Evolutionary conservation across 2,797 vertebrate genomes (phyloP).

Genomic region (Sebastes jordani): DNA sequence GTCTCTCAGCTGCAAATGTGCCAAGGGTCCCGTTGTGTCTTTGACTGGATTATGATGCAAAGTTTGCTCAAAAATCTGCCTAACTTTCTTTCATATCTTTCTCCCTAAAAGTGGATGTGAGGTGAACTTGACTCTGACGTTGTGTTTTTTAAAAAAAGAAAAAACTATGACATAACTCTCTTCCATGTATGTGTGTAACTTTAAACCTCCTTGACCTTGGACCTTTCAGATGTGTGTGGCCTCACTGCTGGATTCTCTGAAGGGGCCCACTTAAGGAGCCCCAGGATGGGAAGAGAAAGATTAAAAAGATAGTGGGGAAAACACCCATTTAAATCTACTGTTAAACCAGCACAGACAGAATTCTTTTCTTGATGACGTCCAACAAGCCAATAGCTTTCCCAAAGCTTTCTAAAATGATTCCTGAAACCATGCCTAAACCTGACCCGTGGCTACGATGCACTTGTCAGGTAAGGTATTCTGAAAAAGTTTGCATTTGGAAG

Average conservation of each 20-base stretch:
- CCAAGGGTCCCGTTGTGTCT: conserved; percentile 10
- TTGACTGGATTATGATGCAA: conserved; percentile 6
- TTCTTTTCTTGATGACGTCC: not conserved
- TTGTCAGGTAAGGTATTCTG: not conserved
- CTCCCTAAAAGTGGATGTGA: not conserved
- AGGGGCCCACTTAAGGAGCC: not conserved
- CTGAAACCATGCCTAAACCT: not conserved
- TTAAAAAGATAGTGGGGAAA: not conserved
- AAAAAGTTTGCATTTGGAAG: not conserved
- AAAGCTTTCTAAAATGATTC: not conserved
- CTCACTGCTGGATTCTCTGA: not conserved
- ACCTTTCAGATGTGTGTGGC: conserved; percentile 1
- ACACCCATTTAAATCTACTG: not conserved
- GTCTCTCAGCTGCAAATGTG: not conserved
- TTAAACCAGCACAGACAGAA: not conserved
- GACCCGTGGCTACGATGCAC: not conserved
- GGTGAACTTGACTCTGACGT: conserved; percentile 27
- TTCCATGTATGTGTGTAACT: not conserved
- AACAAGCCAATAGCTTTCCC: not conserved
- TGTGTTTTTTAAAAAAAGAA: not conserved
- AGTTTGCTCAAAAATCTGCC: not conserved
- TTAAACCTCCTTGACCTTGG: conserved; percentile 18
- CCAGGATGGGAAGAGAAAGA: not conserved
- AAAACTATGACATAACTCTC: not conserved
- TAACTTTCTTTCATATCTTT: not conserved